phyloP scores from a whole-genome alignment of 2,888 invertebrate species.

The Tipula vernalis region DNA sequence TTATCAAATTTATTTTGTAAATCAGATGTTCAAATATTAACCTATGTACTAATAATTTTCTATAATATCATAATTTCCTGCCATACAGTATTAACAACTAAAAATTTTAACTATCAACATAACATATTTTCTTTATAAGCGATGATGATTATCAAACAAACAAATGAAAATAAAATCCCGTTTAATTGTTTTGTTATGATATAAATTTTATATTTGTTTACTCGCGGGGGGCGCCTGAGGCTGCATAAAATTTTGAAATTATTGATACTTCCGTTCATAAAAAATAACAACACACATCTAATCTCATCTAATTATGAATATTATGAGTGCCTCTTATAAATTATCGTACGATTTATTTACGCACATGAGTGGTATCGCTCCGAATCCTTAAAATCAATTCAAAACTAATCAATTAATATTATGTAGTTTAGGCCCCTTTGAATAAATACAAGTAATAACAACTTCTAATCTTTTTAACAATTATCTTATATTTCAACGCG shows the following conservation, averaged over 20 bases:
- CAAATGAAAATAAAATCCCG: neutral
- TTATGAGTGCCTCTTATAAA: neutral
- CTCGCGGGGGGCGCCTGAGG: neutral
- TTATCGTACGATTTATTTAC: neutral
- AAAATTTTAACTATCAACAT: neutral
- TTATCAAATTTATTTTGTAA: neutral
- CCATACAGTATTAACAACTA: neutral
- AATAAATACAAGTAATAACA: neutral
- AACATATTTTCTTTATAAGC: neutral
- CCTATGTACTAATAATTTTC: neutral
- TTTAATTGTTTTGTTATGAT: neutral
- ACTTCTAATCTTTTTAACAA: neutral
- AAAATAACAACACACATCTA: neutral
- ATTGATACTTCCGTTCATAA: neutral
- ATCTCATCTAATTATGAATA: neutral
- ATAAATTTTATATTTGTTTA: neutral
- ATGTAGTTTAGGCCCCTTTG: neutral
- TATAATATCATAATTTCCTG: neutral
- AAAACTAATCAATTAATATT: neutral
- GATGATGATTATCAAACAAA: neutral
- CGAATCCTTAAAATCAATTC: neutral
- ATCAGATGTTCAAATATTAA: neutral
- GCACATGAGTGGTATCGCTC: neutral
- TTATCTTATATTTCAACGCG: neutral
- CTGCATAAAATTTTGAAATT: constrained; percentile 1